Conservation (phyloP, 1,140 invertebrate genomes). For the Bactericera cockerelli region DNA sequence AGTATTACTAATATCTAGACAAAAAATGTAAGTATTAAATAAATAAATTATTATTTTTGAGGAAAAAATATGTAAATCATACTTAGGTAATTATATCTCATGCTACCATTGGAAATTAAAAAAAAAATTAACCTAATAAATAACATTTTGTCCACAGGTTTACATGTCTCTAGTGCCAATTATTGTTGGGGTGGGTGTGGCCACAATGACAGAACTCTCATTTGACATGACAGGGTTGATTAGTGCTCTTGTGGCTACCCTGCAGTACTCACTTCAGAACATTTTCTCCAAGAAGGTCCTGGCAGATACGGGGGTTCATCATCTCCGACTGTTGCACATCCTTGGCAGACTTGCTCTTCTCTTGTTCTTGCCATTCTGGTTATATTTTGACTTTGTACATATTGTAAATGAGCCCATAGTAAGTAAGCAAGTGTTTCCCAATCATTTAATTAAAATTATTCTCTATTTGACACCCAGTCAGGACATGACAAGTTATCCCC, state of each 20-base stretch:
- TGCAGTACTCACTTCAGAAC: constrained; percentile 82
- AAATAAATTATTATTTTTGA: no score
- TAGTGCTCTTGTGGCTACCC: constrained; percentile 75
- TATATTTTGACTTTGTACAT: constrained; percentile 50
- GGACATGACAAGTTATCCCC: no score
- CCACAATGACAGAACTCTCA: constrained; percentile 81
- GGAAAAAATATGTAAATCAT: no score
- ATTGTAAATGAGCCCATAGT: constrained; percentile 42
- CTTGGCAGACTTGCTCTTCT: constrained; percentile 61
- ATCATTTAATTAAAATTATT: no score
- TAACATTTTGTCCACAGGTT: no score
- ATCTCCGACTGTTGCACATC: constrained; percentile 67
- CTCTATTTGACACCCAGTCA: no score
- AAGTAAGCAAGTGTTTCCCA: no score
- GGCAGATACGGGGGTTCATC: constrained; percentile 74
- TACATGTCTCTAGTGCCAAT: constrained; percentile 82
- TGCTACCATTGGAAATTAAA: no score
- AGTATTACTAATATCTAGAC: no score
- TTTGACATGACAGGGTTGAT: constrained; percentile 77
- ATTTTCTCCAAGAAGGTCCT: constrained; percentile 93
- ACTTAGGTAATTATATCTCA: no score
- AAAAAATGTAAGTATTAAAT: no score
- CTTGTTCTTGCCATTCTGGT: constrained; percentile 80
- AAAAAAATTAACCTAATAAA: no score
- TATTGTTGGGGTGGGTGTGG: constrained; percentile 77